These are phyloP conservation scores for Calliphora vicina DNA, from an alignment of 1,140 invertebrate species.

Conservation along the genomic window DNA sequence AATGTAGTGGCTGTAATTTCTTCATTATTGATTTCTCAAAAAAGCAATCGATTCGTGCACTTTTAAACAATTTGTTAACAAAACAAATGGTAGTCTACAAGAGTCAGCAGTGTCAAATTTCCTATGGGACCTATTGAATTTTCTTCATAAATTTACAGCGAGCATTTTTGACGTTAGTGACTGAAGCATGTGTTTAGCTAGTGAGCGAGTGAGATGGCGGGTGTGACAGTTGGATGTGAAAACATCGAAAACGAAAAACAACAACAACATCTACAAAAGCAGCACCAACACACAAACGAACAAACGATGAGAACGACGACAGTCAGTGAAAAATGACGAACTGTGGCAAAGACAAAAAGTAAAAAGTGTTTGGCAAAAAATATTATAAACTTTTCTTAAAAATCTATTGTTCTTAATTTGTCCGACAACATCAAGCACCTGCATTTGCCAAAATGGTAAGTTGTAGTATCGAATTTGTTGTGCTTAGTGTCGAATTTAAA, in stretches of 20 bases:
- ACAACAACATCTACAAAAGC: slow-evolving; percentile 5
- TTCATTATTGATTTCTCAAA: no score
- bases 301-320: slow-evolving; percentile 7
- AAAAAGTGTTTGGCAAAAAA: slow-evolving; percentile 3
- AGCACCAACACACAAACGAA: slow-evolving; percentile 16
- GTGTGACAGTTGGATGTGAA: neutral
- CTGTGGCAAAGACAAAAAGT: slow-evolving; percentile 9
- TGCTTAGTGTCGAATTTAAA: slow-evolving; percentile 4
- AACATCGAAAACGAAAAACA: neutral
- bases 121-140: neutral
- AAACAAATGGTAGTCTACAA: no score
- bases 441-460: slow-evolving; percentile 17
- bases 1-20: no score
- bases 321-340: slow-evolving; percentile 1
- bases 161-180: slow-evolving; percentile 4
- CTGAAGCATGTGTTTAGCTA: neutral
- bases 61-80: no score
- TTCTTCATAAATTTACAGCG: neutral
- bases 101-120: neutral
- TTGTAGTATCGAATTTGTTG: neutral
- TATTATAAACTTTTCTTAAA: neutral
- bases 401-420: neutral
- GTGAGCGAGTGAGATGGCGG: slow-evolving; percentile 27
- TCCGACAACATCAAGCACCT: neutral
- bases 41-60: no score